A percentile compares a stretch with the other conserved stretches of the same genome.
phyloP scores from a whole-genome alignment of 2,113 vertebrate species.

The Siphamia tubifer region DNA sequence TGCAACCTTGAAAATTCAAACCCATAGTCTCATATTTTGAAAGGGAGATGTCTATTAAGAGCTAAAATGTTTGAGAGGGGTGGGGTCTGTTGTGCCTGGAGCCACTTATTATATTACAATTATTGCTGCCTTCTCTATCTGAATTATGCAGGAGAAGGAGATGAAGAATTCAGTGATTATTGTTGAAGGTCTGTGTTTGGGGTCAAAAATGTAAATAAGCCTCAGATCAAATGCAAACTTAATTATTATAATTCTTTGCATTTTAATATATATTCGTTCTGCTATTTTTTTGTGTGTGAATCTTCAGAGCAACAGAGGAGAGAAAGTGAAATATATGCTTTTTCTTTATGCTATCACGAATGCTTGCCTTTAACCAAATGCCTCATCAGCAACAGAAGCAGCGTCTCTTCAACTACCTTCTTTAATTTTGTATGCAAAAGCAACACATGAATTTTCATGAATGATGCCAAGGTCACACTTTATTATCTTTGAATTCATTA shows the following conservation, averaged over 20 bases:
- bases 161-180: constrained; percentile 3
- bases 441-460: constrained; percentile 46
- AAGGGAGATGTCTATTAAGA: too few species aligned
- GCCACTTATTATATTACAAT: too few species aligned
- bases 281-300: background rate
- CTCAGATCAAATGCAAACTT: too few species aligned
- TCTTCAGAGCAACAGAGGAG: background rate
- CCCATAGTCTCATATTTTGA: too few species aligned
- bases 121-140: background rate
- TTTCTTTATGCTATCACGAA: background rate
- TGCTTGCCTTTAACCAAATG: constrained; percentile 44
- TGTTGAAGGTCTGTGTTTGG: too few species aligned
- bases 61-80: too few species aligned
- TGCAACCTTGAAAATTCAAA: too few species aligned
- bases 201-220: too few species aligned
- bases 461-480: constrained; percentile 47
- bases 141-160: constrained; percentile 10
- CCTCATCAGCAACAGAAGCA: constrained; percentile 1
- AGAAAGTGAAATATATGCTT: too few species aligned
- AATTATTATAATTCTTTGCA: too few species aligned
- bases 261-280: background rate
- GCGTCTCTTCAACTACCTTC: constrained; percentile 9
- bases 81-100: too few species aligned
- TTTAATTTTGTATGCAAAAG: constrained; percentile 35
- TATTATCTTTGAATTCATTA: constrained; percentile 70